These are phyloP conservation scores for Alauda arvensis DNA, from an alignment of 2,797 vertebrate species.

Conservation along the genomic window DNA sequence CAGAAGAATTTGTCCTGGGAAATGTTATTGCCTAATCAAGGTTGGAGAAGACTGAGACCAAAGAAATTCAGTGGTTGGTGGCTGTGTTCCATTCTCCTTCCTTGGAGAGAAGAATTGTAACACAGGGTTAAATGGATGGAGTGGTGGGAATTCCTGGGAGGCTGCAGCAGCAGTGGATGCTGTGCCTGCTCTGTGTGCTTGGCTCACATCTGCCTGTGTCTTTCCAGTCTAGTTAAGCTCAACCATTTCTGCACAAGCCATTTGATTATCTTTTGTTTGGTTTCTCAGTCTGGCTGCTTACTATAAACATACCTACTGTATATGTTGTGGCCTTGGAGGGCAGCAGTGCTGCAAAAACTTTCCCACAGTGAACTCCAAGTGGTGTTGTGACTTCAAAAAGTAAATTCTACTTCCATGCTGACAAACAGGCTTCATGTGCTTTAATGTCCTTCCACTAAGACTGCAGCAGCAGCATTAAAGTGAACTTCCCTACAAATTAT, in stretches of 20 bases:
- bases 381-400: slow-evolving; percentile 50
- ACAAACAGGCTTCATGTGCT: slow-evolving; percentile 30
- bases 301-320: slow-evolving; percentile 57
- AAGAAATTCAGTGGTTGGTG: rapidly evolving
- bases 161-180: neutral
- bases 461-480: slow-evolving; percentile 53
- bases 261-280: slow-evolving; percentile 51
- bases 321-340: slow-evolving; percentile 38
- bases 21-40: neutral
- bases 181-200: neutral
- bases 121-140: neutral
- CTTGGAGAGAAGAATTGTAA: rapidly evolving
- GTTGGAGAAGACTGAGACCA: neutral
- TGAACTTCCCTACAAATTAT: slow-evolving; percentile 55
- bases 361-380: slow-evolving; percentile 57
- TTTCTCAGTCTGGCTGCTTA: slow-evolving; percentile 47
- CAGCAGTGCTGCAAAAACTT: slow-evolving; percentile 44
- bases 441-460: slow-evolving; percentile 55
- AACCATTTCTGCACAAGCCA: slow-evolving; percentile 7
- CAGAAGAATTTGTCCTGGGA: neutral
- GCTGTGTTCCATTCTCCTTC: rapidly evolving
- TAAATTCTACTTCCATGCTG: slow-evolving; percentile 36
- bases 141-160: neutral
- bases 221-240: slow-evolving; percentile 45
- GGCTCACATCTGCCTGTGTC: slow-evolving; percentile 16